phyloP scores from a whole-genome alignment of 2,888 invertebrate species.

The Unio delphinus region DNA sequence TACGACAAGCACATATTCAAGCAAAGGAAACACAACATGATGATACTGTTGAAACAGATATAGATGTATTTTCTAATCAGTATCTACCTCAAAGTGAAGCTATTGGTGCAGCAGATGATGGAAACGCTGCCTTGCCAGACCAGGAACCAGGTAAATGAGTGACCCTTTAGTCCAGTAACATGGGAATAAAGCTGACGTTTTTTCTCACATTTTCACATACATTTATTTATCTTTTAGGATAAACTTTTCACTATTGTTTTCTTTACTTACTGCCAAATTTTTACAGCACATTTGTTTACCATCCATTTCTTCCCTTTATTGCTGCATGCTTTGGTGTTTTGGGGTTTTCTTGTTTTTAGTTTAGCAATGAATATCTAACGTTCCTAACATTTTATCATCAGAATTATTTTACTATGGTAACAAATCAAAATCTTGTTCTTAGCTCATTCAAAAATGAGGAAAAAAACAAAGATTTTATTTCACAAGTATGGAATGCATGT shows the following conservation, averaged over 20 bases:
- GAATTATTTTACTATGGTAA: too few species aligned
- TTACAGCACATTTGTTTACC: too few species aligned
- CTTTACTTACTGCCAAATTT: too few species aligned
- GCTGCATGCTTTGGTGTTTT: too few species aligned
- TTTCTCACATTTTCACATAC: background rate
- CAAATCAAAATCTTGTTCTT: too few species aligned
- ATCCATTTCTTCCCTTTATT: too few species aligned
- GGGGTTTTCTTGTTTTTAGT: too few species aligned
- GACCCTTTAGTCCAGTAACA: background rate
- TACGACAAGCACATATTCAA: constrained; percentile 35
- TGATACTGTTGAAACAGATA: constrained; percentile 29
- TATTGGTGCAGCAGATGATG: constrained; percentile 3
- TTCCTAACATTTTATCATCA: too few species aligned
- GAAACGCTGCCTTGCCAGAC: background rate
- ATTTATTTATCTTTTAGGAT: background rate
- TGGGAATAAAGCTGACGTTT: background rate
- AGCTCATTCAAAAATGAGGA: too few species aligned
- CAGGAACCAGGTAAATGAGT: constrained; percentile 15
- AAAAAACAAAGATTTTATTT: too few species aligned
- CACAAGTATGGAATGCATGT: too few species aligned
- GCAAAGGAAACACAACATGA: constrained; percentile 24
- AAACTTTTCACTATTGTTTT: background rate
- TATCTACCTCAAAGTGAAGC: constrained; percentile 13
- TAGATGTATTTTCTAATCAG: constrained; percentile 18
- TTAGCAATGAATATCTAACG: too few species aligned